Evolutionary conservation across 2,113 vertebrate species (phyloP), one percentile per base, ranked within the genome.

Genomic region (Ceyx melanurus): DNA sequence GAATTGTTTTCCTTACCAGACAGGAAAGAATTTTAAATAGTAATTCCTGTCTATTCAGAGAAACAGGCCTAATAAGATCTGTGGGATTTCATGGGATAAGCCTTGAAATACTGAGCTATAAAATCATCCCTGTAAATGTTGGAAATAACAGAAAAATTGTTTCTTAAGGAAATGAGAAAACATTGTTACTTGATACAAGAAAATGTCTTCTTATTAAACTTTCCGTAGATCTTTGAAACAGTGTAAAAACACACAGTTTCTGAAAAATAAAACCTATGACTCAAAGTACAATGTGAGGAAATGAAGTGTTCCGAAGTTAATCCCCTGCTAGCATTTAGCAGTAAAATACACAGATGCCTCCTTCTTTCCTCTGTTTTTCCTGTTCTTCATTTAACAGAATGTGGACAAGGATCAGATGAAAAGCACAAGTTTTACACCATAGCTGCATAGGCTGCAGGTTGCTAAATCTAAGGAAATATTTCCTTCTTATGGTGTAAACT

Each of bases 201-300:
- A n/a, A 91, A 88, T 0, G 2, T 74, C 60, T 66, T 72, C 74
- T 88, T 57, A 86, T 35, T 71, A 91, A 88, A 65, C 40, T 78
- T 80, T 71, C 72, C 31, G 82, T 40, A 57, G 29, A 50, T 19
- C 45, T 57, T 87, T 66, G 78, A 37, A 88, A 51, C 29, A 86
- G 64, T 45, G 72, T 50, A 91, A 95, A 94, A 96, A 82, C 42
- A 76, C 17, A 53, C 21, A 20, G 20, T 83, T 92, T 83, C 72
- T 92, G 67, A 96, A 90, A 73, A 91, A 89, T 82, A 91, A 93
- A 93, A 56, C 48, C 80, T 81, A 60, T 82, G 43, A 92, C 87
- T 95, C 79, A 85, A 73, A 94, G 88, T 81, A 97, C 97, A 97
- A 97, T 97, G 94, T 79, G 64, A 97, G 97, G 97, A 98, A 98